Evolutionary conservation across 2,797 vertebrate species (phyloP), one percentile per base, ranked within the genome.

Genomic region (Semotilus atromaculatus): DNA sequence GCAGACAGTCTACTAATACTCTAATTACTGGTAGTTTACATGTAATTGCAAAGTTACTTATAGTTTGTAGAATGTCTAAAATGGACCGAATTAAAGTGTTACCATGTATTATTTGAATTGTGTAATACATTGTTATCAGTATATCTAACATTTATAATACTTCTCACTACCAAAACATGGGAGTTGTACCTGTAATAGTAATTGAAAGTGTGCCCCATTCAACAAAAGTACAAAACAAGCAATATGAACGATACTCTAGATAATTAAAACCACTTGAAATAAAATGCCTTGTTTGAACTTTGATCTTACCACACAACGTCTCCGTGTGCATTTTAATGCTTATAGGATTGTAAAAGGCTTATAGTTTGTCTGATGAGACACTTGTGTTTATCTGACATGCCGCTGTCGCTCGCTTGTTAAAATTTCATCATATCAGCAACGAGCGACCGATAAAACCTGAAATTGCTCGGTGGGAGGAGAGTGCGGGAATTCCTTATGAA

Each of bases 381-480:
- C 60, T 76, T 29, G 91, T 93, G 93, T 93, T 94, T 93, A 93
- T 89, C 89, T 91, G 90, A 91, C 90, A 85, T 83, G 19, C 71
- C 43, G 13, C 87, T 85, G 83, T 91, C 90, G 89, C 86, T 86
- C 85, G 84, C 92, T 90, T 90, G 90, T 94, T 89, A 94, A 95
- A 94, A 85, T 95, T 92, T 95, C 90, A 95, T 94, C 92, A 89
- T 93, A 92, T 95, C 94, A 95, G 93, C 94, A 93, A 95, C 91
- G 94, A 95, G 90, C 79, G 2, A 81, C 79, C 74, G 84, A 95
- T 94, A 92, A 94, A 94, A 94, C 88, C 91, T 94, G 92, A 95
- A 94, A 89, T 89, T 19, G 89, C 48, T 75, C 81, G 67, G 38
- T 40, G 40, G 75, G 90, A 51, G 81, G 82, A 87, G 3, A 40